Evolutionary conservation across 2,888 invertebrate genomes (phyloP).

Genomic region (Eilema caniola): DNA sequence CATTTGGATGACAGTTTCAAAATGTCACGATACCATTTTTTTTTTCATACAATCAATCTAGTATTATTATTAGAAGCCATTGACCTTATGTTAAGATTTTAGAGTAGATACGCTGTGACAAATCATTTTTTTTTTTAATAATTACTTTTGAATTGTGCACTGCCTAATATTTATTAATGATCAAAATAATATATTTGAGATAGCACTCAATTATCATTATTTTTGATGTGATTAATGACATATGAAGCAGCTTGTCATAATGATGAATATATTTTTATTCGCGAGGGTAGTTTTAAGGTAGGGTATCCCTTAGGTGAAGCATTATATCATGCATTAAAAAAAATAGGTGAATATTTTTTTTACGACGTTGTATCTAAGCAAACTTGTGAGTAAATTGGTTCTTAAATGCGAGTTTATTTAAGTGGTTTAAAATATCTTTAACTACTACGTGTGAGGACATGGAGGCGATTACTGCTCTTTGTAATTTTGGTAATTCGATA

Average conservation of each 20-base stretch:
- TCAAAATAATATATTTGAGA: conserved; percentile 26
- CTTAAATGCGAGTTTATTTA: too few species aligned
- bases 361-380: background rate
- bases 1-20: too few species aligned
- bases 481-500: background rate
- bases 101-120: conserved; percentile 32
- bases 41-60: too few species aligned
- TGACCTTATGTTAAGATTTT: background rate
- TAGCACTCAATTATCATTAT: conserved; percentile 38
- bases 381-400: background rate
- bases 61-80: too few species aligned
- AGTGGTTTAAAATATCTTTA: background rate
- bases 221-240: conserved; percentile 38
- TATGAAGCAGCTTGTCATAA: background rate
- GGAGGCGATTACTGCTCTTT: background rate
- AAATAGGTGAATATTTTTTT: background rate
- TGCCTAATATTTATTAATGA: conserved; percentile 58
- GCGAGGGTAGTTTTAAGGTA: conserved; percentile 3
- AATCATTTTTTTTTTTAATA: conserved; percentile 43
- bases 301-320: background rate
- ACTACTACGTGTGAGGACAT: too few species aligned
- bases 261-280: background rate
- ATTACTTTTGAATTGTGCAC: conserved; percentile 42
- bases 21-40: too few species aligned
- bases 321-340: background rate